These are phyloP conservation scores for Neostethus bicornis DNA, from an alignment of 2,797 vertebrate species.

Conservation along the genomic window DNA sequence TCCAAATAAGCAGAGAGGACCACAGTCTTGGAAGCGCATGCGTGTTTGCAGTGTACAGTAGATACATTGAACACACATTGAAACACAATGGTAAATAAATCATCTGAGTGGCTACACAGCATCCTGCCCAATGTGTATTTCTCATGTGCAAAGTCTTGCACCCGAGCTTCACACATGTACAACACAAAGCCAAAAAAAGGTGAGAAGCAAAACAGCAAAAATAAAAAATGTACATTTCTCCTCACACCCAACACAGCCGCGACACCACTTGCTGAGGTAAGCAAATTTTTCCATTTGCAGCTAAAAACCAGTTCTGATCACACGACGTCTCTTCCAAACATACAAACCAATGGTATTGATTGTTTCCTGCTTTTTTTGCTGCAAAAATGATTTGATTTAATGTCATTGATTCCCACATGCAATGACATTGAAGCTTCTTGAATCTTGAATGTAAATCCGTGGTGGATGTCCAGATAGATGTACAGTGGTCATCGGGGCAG, in stretches of 20 bases:
- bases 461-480: neutral
- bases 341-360: conserved; percentile 25
- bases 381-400: neutral
- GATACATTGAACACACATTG: conserved; percentile 18
- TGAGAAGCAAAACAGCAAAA: conserved; percentile 28
- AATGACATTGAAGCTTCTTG: too few relatives aligned
- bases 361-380: conserved; percentile 2
- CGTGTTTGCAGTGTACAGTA: conserved; percentile 21
- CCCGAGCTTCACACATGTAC: conserved; percentile 24
- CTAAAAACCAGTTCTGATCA: conserved; percentile 17
- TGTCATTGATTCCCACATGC: too few relatives aligned
- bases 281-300: conserved; percentile 33
- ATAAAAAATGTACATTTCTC: conserved; percentile 1
- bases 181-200: conserved; percentile 13
- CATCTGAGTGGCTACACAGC: neutral
- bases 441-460: too few relatives aligned
- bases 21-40: conserved; percentile 45
- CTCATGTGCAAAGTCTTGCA: conserved; percentile 16
- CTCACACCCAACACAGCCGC: conserved; percentile 23
- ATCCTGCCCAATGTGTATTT: neutral
- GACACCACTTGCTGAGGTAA: conserved; percentile 42
- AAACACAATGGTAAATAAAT: neutral
- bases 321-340: conserved; percentile 10
- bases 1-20: conserved; percentile 40
- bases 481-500: conserved; percentile 23